These are phyloP conservation scores for Campopleginae sp. DNA, from an alignment of 2,888 invertebrate genomes.

Conservation along the genomic window DNA sequence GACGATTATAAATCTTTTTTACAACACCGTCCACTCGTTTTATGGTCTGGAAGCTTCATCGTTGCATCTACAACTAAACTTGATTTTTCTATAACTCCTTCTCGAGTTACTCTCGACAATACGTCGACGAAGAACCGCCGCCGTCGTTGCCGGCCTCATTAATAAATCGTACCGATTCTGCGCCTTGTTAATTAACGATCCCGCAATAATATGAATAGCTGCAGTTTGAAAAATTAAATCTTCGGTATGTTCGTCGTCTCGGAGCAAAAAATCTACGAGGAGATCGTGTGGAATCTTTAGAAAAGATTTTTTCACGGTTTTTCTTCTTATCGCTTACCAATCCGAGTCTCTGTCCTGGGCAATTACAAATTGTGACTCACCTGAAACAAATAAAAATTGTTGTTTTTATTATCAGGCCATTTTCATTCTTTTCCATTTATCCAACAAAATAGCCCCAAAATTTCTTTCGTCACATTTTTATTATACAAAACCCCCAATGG, in stretches of 20 bases:
- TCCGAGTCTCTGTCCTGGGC: conserved; percentile 4
- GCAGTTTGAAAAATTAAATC: background rate
- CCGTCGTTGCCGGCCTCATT: conserved; percentile 14
- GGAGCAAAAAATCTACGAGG: background rate
- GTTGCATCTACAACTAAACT: conserved; percentile 12
- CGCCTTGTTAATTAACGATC: conserved; percentile 30
- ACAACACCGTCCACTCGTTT: background rate
- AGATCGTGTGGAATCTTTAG: background rate
- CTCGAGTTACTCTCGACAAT: conserved; percentile 9
- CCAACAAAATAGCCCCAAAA: background rate
- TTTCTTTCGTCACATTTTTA: background rate
- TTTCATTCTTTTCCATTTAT: background rate
- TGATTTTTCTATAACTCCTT: conserved; percentile 36
- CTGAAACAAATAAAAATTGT: conserved; percentile 60
- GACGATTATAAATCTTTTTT: background rate
- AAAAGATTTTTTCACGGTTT: conserved; percentile 15
- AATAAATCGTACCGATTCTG: conserved; percentile 24
- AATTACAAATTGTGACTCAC: conserved; percentile 47
- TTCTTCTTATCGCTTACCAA: conserved; percentile 52
- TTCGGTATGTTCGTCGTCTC: background rate
- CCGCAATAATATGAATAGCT: background rate
- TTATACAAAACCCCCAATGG: background rate
- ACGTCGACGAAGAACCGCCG: conserved; percentile 22
- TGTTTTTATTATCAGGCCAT: background rate
- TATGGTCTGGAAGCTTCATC: conserved; percentile 45